Conservation (phyloP, 2,797 vertebrate species). For the Rhinophrynus dorsalis region DNA sequence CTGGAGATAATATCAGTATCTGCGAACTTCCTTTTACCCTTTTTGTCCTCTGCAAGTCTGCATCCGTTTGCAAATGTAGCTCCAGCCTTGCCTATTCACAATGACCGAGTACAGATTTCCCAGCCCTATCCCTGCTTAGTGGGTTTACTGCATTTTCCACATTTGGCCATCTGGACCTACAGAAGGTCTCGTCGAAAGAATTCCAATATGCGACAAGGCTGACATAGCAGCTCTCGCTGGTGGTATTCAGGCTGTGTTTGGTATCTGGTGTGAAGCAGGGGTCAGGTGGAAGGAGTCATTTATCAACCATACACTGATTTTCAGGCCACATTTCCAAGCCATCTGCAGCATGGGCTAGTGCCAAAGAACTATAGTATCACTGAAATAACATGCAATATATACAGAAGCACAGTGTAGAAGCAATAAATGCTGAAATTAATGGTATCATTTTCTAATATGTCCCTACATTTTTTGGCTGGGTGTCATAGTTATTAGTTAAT, state of each 20-base stretch:
- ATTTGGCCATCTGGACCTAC: slow-evolving; percentile 60
- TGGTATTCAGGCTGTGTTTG: slow-evolving; percentile 58
- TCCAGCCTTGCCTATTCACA: slow-evolving; percentile 27
- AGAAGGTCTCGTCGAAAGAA: slow-evolving; percentile 60
- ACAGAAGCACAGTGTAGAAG: background rate
- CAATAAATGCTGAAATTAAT: background rate
- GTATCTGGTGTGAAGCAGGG: slow-evolving; percentile 65
- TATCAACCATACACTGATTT: slow-evolving; percentile 65
- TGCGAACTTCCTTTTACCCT: no score
- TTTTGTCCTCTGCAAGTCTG: slow-evolving; percentile 7
- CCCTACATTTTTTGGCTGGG: no score
- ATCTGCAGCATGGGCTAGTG: slow-evolving; percentile 65
- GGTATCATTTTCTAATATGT: background rate
- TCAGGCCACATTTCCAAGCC: slow-evolving; percentile 64
- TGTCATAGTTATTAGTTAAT: no score
- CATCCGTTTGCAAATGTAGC: slow-evolving; percentile 20
- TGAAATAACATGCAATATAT: background rate
- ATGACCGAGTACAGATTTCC: slow-evolving; percentile 13
- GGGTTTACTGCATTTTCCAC: slow-evolving; percentile 51
- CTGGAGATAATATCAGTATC: no score
- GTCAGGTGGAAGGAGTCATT: slow-evolving; percentile 69
- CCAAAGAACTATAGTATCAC: slow-evolving; percentile 55
- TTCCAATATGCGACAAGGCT: slow-evolving; percentile 54
- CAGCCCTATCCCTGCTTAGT: slow-evolving; percentile 39
- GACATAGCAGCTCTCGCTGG: slow-evolving; percentile 57